phyloP scores from a whole-genome alignment of 1,140 invertebrate species.

The Cecropterus lyciades region DNA sequence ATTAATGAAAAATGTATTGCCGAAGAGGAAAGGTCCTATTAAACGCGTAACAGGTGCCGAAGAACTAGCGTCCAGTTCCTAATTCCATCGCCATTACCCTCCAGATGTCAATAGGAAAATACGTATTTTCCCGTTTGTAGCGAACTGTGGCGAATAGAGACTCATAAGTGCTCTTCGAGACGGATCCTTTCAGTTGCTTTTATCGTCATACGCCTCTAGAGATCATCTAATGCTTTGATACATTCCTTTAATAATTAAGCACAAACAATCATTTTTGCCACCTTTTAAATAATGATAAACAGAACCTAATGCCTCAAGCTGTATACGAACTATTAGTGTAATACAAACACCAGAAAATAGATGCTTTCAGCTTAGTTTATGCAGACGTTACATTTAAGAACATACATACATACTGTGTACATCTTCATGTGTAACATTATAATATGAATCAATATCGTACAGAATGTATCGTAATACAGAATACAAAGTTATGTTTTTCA shows the following conservation, averaged over 20 bases:
- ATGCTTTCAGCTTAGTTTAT: too few relatives aligned
- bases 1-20: background rate
- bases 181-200: slow-evolving; percentile 22
- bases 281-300: background rate
- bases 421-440: too few relatives aligned
- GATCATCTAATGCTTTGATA: slow-evolving; percentile 25
- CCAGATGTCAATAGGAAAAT: slow-evolving; percentile 1
- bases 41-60: background rate
- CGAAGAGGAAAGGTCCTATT: background rate
- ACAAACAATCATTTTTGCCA: background rate
- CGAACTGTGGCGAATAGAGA: background rate
- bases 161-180: slow-evolving; percentile 36
- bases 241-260: background rate
- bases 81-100: background rate
- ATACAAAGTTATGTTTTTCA: too few relatives aligned
- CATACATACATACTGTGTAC: too few relatives aligned
- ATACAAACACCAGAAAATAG: too few relatives aligned
- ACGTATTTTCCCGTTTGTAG: slow-evolving; percentile 5
- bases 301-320: too few relatives aligned
- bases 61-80: background rate
- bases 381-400: too few relatives aligned
- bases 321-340: too few relatives aligned
- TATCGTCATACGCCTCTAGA: slow-evolving; percentile 31
- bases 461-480: too few relatives aligned
- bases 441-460: too few relatives aligned